Evolutionary conservation across 2,797 vertebrate species (phyloP).

Genomic region (Gobionotothen gibberifrons): DNA sequence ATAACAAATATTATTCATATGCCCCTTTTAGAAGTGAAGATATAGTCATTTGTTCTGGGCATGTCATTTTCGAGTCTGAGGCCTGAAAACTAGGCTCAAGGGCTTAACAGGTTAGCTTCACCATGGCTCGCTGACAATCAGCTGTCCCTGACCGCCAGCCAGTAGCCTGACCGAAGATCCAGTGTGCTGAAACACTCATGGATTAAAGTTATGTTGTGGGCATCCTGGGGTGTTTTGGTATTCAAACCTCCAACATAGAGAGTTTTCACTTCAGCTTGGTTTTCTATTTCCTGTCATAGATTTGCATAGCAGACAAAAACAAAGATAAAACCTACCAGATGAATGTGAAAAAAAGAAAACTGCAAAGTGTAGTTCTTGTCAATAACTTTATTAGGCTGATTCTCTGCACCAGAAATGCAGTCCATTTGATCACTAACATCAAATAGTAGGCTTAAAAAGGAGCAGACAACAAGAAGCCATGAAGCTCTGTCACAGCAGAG

Average conservation of each 20-base stretch:
- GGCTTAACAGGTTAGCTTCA: too few relatives aligned
- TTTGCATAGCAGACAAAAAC: not conserved
- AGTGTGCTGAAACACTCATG: too few relatives aligned
- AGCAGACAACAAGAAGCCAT: constrained; percentile 6
- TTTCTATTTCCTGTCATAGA: not conserved
- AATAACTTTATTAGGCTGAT: constrained; percentile 16
- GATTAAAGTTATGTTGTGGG: too few relatives aligned
- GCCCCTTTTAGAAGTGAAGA: too few relatives aligned
- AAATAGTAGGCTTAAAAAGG: constrained; percentile 15
- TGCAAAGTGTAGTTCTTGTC: constrained; percentile 6
- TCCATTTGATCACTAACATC: constrained; percentile 34
- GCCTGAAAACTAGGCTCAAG: too few relatives aligned
- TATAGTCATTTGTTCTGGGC: too few relatives aligned
- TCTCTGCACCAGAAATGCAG: not conserved
- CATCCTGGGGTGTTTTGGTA: too few relatives aligned
- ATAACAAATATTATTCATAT: too few relatives aligned
- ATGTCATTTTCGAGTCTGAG: too few relatives aligned
- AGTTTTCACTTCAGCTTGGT: not conserved
- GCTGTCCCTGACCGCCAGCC: too few relatives aligned
- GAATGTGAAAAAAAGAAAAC: not conserved
- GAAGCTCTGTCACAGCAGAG: not conserved
- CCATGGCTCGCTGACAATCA: too few relatives aligned
- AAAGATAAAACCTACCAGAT: not conserved
- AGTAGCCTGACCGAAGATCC: too few relatives aligned
- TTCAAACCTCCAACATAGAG: not conserved